Evolutionary conservation across 30 jellyfish, hydroid and myxozoan genomes (phyloP).

Genomic region (Cassiopea xamachana): DNA sequence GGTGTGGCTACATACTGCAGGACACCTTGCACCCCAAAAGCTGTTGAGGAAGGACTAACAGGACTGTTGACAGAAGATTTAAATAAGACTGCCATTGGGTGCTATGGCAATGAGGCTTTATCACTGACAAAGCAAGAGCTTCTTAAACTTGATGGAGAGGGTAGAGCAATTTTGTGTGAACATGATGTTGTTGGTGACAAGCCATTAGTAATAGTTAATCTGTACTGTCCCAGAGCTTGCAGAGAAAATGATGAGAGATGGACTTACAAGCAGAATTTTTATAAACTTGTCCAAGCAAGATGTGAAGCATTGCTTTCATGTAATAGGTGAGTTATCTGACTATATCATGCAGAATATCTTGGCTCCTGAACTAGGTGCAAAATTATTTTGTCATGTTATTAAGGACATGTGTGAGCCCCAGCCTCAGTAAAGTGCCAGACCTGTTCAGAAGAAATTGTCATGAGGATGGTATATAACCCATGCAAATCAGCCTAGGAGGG

Average conservation of each 20-base stretch:
- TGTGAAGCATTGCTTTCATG: conserved; percentile 47
- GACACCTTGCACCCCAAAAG: conserved; percentile 64
- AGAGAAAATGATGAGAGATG: conserved; percentile 84
- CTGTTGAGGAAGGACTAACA: conserved; percentile 91
- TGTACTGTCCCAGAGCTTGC: conserved; percentile 94
- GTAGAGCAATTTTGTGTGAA: conserved; percentile 86
- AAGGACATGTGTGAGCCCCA: no score
- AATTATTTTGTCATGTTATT: no score
- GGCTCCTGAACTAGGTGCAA: no score
- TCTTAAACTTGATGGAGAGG: conserved; percentile 68
- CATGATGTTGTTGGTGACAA: conserved; percentile 51
- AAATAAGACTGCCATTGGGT: conserved; percentile 5
- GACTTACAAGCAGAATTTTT: conserved; percentile 82
- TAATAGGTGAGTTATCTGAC: conserved; percentile 60
- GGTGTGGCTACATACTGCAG: conserved; percentile 95
- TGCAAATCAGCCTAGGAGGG: no score
- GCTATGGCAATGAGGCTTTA: conserved; percentile 1
- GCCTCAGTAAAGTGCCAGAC: no score
- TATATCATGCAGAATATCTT: no score
- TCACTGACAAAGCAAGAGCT: conserved; percentile 44
- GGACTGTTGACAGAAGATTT: conserved; percentile 47
- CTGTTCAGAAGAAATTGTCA: no score
- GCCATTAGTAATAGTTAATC: conserved; percentile 71
- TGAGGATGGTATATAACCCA: no score
- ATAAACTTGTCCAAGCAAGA: conserved; percentile 75